Evolutionary conservation across 2,797 vertebrate genomes (phyloP), one percentile per base, ranked within the genome.

Genomic region (Myotis daubentonii): DNA sequence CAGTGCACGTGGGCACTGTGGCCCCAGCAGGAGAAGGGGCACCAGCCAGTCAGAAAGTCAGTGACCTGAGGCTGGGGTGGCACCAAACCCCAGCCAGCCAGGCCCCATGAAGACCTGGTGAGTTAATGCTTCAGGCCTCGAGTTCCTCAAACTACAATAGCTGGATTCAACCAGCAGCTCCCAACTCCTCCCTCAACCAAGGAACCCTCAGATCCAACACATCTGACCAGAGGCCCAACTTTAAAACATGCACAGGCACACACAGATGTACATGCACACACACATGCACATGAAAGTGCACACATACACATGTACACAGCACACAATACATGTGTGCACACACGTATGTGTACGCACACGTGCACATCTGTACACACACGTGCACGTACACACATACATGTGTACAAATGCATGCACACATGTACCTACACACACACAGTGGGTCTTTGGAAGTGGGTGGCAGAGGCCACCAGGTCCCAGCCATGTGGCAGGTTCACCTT

Each of bases 261-360:
- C 25, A 7, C 15, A 30, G 3, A 19, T 0, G 0, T 13, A 4
- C 7, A 1, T 11, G 5, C 4, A 23, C 30, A 28, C 62, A 51
- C 10, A 16, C 15, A 16, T 16, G 30, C 6, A 8, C 6, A 30
- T 16, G 11, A 30, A n/a, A 30, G 60, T 13, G 12, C 60, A 30
- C 25, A 25, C 28, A 13, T 3, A 23, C 20, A 23, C 55, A 28
- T 22, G 3, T 55, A 20, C 23, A 7, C 12, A 1, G 9, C 4
- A 33, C n/a, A 12, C 4, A 20, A 15, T 53, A 53, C 19, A 8
- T 2, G 17, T 19, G 17, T 8, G 6, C 19, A 1, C 4, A 0
- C 47, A 0, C 8, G 12, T 2, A 10, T 1, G 0, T 12, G 17
- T 4, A 15, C 1, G 1, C 9, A 5, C 9, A 1, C 10, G 2